Base-by-base conservation (phyloP, 2,113 vertebrate genomes). In the Muscicapa adusta region DNA sequence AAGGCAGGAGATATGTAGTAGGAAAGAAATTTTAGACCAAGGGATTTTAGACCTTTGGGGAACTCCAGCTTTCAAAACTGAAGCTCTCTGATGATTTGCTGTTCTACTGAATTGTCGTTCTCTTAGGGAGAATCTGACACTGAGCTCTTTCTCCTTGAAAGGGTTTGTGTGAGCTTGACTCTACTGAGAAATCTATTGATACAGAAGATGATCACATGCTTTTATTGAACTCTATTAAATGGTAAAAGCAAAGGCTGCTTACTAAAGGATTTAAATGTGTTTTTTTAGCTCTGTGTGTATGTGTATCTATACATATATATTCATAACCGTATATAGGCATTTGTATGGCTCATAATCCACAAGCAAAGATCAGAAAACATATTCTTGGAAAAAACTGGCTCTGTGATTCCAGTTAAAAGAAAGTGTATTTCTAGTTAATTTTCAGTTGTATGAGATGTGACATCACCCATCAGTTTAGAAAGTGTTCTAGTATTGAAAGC, bases 221-320 rank as follows among this genome's bases (percentile, higher is more conserved):
- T 62, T 60, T 77, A 26, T 34, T 70, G 13, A 68, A 53, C 38
- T 53, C 14, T 33, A 8, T 10, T 58, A 40, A 84, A 26, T 71
- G 18, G 20, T 31, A 19, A 71, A 48, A 51, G 26, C 6, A 18
- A 62, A 80, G 26, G 6, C 22, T 60, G 0, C 48, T 74, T 38
- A 33, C 18, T 54, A 12, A 43, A 53, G 36, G 65, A 47, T 18
- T 80, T 57, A 10, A 45, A 34, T 33, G 13, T 50, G 26, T 10
- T 0, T 2, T 66, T 62, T 63, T 19, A 63, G 17, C 26, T 45
- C 12, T 34, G 8, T 68, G 1, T 34, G 0, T 50, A 0, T 38
- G 0, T 85, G 3, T 36, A 4, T 26, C 4, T 60, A 1, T 4
- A 23, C 2, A 10, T 28, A 25, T 12, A 25, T 50, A 13, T 26